Percentiles rank a stretch among this genome's conserved stretches.
phyloP scores from a whole-genome alignment of 2,797 vertebrate genomes.

The Labroides dimidiatus region DNA sequence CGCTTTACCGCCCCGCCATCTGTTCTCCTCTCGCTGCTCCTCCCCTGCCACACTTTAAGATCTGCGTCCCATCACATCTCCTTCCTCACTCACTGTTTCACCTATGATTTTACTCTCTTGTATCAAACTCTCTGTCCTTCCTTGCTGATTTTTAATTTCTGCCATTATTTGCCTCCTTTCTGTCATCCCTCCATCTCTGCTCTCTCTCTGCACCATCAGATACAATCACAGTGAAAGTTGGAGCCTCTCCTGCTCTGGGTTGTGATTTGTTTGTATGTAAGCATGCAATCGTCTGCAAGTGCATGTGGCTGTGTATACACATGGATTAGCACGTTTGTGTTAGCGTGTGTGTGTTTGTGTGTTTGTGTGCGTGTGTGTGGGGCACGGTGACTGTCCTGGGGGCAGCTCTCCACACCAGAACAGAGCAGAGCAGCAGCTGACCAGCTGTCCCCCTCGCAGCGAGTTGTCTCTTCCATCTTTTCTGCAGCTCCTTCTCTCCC shows the following conservation, averaged over 20 bases:
- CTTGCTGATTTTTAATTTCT: not conserved
- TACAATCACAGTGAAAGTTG: not conserved
- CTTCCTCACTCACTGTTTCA: not conserved
- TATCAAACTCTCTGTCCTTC: not conserved
- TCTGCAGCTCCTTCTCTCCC: slow-evolving; percentile 18
- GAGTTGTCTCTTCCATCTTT: slow-evolving; percentile 62
- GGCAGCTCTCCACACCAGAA: slow-evolving; percentile 75
- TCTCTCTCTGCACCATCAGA: not conserved
- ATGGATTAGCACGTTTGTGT: slow-evolving; percentile 5
- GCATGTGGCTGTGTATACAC: slow-evolving; percentile 10
- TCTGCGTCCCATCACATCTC: slow-evolving; percentile 35
- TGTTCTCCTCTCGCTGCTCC: slow-evolving; percentile 47
- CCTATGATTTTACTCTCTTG: not conserved
- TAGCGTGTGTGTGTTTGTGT: slow-evolving; percentile 6
- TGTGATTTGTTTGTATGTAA: slow-evolving; percentile 34
- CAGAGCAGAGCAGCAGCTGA: slow-evolving; percentile 67
- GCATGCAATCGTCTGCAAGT: slow-evolving; percentile 40
- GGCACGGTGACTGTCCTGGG: slow-evolving; percentile 65
- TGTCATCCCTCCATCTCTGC: not conserved
- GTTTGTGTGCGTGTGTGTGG: not conserved
- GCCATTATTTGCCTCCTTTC: not conserved
- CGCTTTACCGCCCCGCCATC: slow-evolving; percentile 57
- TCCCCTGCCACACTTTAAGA: slow-evolving; percentile 33
- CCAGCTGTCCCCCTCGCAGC: slow-evolving; percentile 77
- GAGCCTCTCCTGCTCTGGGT: not conserved